A percentile compares a stretch with the other conserved stretches of the same genome.
Evolutionary conservation across 2,888 invertebrate species (phyloP).

Genomic region (Drosophila meridionalis): DNA sequence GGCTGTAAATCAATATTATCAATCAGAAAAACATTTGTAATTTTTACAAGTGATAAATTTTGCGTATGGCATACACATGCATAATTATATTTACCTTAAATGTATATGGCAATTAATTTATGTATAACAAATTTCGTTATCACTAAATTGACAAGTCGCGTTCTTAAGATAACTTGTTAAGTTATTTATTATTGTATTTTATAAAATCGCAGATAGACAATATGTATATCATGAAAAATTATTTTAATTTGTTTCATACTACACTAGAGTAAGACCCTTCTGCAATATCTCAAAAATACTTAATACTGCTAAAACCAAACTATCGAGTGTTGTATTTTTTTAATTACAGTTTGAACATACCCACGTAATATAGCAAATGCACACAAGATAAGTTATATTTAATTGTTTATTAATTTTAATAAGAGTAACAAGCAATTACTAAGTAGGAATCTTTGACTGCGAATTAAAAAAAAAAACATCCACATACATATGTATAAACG

Average conservation of each 20-base stretch:
- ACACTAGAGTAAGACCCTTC: slow-evolving; percentile 5
- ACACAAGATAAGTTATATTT: not conserved
- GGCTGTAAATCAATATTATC: slow-evolving; percentile 2
- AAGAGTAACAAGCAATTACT: not conserved
- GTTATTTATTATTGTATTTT: not conserved
- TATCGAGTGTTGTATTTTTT: not conserved
- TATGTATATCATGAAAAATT: slow-evolving; percentile 9
- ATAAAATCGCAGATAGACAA: slow-evolving; percentile 5
- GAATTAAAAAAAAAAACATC: no score
- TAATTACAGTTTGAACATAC: not conserved
- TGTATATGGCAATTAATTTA: slow-evolving; percentile 7
- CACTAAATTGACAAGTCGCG: slow-evolving; percentile 3
- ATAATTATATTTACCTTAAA: slow-evolving; percentile 13
- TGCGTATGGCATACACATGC: not conserved
- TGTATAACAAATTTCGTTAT: not conserved
- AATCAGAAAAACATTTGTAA: not conserved
- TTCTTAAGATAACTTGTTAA: not conserved
- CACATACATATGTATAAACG: no score
- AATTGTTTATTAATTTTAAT: not conserved
- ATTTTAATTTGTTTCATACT: slow-evolving; percentile 10
- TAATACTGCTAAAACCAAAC: not conserved
- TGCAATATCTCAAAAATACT: not conserved
- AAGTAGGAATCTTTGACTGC: not conserved
- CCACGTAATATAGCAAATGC: not conserved
- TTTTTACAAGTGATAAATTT: not conserved